phyloP scores from a whole-genome alignment of 2,888 invertebrate genomes.

The Diplazon laetatorius region DNA sequence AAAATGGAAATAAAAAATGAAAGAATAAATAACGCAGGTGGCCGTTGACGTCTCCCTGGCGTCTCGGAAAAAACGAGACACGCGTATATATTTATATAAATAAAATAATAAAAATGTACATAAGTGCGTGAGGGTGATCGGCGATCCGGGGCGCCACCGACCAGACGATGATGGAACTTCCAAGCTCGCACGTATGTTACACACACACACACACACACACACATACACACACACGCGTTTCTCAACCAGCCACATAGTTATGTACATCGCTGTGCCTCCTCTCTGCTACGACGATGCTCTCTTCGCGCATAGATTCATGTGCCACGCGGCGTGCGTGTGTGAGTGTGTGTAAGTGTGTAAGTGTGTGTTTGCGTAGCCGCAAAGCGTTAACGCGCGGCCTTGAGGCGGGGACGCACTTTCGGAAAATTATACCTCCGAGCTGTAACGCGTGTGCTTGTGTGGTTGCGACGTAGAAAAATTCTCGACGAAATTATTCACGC shows the following conservation, averaged over 20 bases:
- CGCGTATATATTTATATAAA: too few relatives aligned
- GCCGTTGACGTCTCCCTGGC: not conserved
- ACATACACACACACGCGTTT: too few relatives aligned
- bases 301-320: constrained; percentile 9
- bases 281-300: too few relatives aligned
- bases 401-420: constrained; percentile 15
- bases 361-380: too few relatives aligned
- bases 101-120: constrained; percentile 36
- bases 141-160: constrained; percentile 17
- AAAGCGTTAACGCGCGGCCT: constrained; percentile 5
- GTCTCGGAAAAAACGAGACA: constrained; percentile 11
- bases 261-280: too few relatives aligned
- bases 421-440: constrained; percentile 24
- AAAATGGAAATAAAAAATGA: too few relatives aligned
- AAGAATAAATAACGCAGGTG: constrained; percentile 11
- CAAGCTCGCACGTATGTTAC: constrained; percentile 10
- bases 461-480: constrained; percentile 16
- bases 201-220: constrained; percentile 12
- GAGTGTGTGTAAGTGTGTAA: too few relatives aligned
- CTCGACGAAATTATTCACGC: not conserved
- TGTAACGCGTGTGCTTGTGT: not conserved
- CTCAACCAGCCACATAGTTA: too few relatives aligned
- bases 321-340: not conserved
- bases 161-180: constrained; percentile 23
- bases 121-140: constrained; percentile 21